Percentiles rank a stretch among this genome's conserved stretches.
phyloP scores from a whole-genome alignment of 2,797 vertebrate species.

The Sebastes hubbsi region DNA sequence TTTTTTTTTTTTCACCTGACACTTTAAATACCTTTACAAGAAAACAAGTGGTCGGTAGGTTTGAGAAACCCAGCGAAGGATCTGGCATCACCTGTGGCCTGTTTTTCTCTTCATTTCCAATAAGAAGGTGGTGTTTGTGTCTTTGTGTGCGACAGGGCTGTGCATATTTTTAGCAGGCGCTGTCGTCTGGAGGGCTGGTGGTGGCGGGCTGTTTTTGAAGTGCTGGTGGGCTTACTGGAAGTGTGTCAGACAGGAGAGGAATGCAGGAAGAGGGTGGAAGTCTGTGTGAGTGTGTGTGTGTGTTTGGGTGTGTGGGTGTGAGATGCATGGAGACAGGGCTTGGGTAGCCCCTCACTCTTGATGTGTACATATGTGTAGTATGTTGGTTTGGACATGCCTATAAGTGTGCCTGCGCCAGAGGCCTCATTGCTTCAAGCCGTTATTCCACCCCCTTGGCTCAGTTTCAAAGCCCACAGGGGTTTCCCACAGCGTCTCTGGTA shows the following conservation, averaged over 20 bases:
- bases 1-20: background rate
- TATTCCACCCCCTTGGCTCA: constrained; percentile 25
- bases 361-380: constrained; percentile 29
- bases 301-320: constrained; percentile 11
- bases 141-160: constrained; percentile 25
- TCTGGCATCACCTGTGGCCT: constrained; percentile 41
- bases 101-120: constrained; percentile 28
- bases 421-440: constrained; percentile 30
- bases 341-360: constrained; percentile 27
- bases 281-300: background rate
- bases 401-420: background rate
- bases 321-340: constrained; percentile 5
- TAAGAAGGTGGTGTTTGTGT: constrained; percentile 34
- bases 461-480: constrained; percentile 40
- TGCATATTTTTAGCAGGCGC: constrained; percentile 54
- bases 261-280: constrained; percentile 70
- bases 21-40: background rate
- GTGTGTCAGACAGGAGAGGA: constrained; percentile 77
- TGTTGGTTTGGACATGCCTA: constrained; percentile 8
- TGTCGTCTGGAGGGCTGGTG: constrained; percentile 55
- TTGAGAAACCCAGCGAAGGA: background rate
- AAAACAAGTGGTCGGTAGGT: background rate
- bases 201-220: constrained; percentile 65
- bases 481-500: constrained; percentile 42
- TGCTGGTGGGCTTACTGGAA: constrained; percentile 79